Percentiles rank a stretch among this genome's conserved stretches.
Evolutionary conservation across 2,797 vertebrate species (phyloP).

Genomic region (Dendrocincla tyrannina): DNA sequence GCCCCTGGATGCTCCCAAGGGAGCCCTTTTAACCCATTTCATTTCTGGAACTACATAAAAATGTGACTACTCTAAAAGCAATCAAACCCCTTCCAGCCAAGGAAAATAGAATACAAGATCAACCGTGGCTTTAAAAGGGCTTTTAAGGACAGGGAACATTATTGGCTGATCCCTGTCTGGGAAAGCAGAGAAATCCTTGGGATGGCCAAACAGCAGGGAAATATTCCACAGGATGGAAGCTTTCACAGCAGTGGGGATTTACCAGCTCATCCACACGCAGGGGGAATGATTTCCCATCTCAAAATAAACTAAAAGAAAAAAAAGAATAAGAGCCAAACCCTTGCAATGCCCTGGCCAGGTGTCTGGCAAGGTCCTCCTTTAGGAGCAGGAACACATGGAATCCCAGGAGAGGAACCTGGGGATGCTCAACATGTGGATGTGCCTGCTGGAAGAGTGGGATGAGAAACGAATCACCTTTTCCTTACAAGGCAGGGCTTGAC

Average conservation of each 20-base stretch:
- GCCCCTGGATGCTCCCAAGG: not conserved
- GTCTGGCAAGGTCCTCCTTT: not conserved
- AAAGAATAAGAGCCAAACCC: not conserved
- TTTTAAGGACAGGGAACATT: constrained; percentile 42
- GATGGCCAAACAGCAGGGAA: not conserved
- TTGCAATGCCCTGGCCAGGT: not conserved
- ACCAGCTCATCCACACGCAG: not conserved
- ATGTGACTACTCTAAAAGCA: not conserved
- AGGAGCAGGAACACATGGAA: accelerated
- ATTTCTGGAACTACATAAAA: not conserved
- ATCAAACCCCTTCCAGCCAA: not conserved
- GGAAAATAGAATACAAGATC: not conserved
- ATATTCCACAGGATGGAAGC: not conserved
- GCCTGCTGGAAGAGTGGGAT: not conserved
- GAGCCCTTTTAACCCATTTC: not conserved
- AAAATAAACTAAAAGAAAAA: not conserved
- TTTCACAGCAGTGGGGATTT: not conserved
- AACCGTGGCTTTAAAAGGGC: not conserved
- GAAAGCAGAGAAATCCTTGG: not conserved
- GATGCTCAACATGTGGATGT: not conserved
- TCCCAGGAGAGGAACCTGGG: not conserved
- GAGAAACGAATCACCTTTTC: not conserved
- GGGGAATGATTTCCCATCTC: not conserved
- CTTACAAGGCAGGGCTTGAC: not conserved
- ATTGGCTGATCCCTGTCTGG: not conserved